phyloP scores from a whole-genome alignment of 2,888 invertebrate genomes.

The Autographa pulchrina region DNA sequence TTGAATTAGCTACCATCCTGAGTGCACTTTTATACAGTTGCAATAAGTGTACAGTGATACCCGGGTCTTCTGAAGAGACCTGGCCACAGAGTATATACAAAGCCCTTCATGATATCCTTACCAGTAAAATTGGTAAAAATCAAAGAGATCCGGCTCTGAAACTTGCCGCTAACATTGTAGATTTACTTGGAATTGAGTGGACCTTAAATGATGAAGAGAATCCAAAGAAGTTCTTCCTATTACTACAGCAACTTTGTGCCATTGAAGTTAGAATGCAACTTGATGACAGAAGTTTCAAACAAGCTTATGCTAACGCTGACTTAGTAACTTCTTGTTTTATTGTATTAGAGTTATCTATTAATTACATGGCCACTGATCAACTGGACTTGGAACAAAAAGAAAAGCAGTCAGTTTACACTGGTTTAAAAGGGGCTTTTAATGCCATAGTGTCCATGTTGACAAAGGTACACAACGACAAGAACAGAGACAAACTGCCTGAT shows the following conservation, averaged over 20 bases:
- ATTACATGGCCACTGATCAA: slow-evolving; percentile 94
- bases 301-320: slow-evolving; percentile 93
- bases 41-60: slow-evolving; percentile 91
- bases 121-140: slow-evolving; percentile 95
- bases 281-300: slow-evolving; percentile 95
- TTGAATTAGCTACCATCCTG: slow-evolving; percentile 95
- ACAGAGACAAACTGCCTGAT: slow-evolving; percentile 91
- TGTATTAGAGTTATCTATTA: slow-evolving; percentile 94
- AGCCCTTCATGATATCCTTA: slow-evolving; percentile 94
- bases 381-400: slow-evolving; percentile 96
- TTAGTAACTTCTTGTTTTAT: slow-evolving; percentile 95
- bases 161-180: slow-evolving; percentile 94
- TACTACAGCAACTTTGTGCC: slow-evolving; percentile 95
- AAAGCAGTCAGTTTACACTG: slow-evolving; percentile 96
- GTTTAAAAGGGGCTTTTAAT: slow-evolving; percentile 96
- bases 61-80: slow-evolving; percentile 91
- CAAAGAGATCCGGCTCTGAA: slow-evolving; percentile 97
- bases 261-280: slow-evolving; percentile 98
- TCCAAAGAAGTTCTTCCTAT: slow-evolving; percentile 95
- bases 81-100: slow-evolving; percentile 96
- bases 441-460: slow-evolving; percentile 93
- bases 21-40: slow-evolving; percentile 93
- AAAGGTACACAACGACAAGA: slow-evolving; percentile 93
- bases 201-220: slow-evolving; percentile 93
- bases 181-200: slow-evolving; percentile 96